phyloP scores from a whole-genome alignment of 92 coral and sea anemone species.

The Diadumene lineata region DNA sequence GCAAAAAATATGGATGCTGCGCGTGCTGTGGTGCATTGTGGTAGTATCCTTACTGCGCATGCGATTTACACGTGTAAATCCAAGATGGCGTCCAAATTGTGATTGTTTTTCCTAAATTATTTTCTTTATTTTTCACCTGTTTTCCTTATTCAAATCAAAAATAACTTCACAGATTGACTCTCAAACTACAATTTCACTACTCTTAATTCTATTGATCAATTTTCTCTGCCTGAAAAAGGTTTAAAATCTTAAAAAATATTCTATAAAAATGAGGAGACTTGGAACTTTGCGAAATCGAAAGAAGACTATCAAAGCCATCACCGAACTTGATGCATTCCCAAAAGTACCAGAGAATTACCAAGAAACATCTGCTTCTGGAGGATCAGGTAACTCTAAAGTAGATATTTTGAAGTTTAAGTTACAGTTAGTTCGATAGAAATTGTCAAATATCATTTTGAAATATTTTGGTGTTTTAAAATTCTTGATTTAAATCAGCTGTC shows the following conservation, averaged over 20 bases:
- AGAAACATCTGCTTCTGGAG: conserved; percentile 85
- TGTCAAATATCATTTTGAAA: no score
- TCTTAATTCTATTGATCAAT: no score
- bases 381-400: conserved; percentile 67
- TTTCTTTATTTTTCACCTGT: conserved; percentile 11
- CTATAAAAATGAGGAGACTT: conserved; percentile 70
- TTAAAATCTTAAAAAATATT: neutral
- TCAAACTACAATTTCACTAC: neutral
- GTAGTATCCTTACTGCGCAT: conserved; percentile 47
- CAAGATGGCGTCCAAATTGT: conserved; percentile 60
- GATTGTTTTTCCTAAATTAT: conserved; percentile 6
- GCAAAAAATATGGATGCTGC: neutral
- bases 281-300: conserved; percentile 79
- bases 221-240: neutral
- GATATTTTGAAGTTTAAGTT: no score
- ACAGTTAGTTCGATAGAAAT: no score
- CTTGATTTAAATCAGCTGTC: no score
- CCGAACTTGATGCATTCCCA: conserved; percentile 96
- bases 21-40: no score
- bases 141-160: neutral
- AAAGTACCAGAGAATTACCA: conserved; percentile 96
- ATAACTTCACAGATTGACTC: neutral
- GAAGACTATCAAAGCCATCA: conserved; percentile 85
- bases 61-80: conserved; percentile 54
- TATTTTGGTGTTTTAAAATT: no score